Evolutionary conservation across 2,797 vertebrate species (phyloP), one percentile per base, ranked within the genome.

Genomic region (Rhinophrynus dorsalis): DNA sequence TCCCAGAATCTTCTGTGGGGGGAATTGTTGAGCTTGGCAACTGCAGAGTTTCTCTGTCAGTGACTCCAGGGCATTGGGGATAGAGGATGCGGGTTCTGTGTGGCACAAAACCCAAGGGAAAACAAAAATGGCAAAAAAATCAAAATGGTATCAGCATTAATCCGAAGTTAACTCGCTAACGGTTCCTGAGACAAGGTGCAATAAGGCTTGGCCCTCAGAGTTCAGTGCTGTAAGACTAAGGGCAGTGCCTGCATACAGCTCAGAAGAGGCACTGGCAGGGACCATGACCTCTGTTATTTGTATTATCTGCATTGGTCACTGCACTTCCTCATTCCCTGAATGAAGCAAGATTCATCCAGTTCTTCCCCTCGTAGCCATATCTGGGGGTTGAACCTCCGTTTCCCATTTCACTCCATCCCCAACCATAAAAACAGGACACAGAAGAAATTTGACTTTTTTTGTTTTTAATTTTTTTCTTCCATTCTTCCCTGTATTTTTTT

Each of bases 1-100:
- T 89, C 83, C 80, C 77, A 75, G 62, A 74, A 75, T 83, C 85
- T 81, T 80, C 80, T 78, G 73, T 70, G 57, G 47, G 45, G 18
- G 27, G 52, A 24, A 24, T 9, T 26, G 9, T 44, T 44, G 18
- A 30, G 33, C 40, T 50, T 59, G 35, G 26, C 35, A 7, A 52
- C 51, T 58, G 24, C 45, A 45, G 45, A 59, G 69, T 58, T 52
- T 52, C 52, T 44, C 52, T 65, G 69, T 66, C 54, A 66, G 45
- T 66, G 69, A 66, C 69, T 73, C 21, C 56, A 66, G 62, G 69
- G 62, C 54, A 26, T 66, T 62, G 62, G 69, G 35, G 35, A 40
- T 13, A 57, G 32, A 66, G 32, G 44, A 66, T 58, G 69, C 64
- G 50, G 69, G 62, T 58, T 66, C 33, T 60, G 27, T 21, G 17